Evolutionary conservation across 2,888 invertebrate species (phyloP).

Genomic region (Heliconius ismenius): DNA sequence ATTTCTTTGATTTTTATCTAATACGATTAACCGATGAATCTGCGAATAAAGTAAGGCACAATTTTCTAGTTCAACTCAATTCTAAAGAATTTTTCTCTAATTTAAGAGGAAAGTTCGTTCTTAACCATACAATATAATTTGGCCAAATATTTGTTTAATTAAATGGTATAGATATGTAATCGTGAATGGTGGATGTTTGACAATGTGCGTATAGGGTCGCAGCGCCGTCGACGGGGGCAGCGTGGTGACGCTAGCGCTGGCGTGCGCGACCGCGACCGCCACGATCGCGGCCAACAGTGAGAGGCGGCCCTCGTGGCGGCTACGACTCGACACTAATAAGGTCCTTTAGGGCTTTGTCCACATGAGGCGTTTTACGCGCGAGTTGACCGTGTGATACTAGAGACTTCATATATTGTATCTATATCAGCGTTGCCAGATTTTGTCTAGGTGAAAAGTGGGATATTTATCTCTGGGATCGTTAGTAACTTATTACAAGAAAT

Average conservation of each 20-base stretch:
- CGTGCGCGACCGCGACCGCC: constrained; percentile 72
- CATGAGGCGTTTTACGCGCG: not conserved
- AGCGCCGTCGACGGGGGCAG: constrained; percentile 57
- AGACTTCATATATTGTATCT: not conserved
- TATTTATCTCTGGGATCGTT: too few species aligned
- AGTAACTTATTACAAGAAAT: too few species aligned
- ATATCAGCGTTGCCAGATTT: too few species aligned
- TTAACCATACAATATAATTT: not conserved
- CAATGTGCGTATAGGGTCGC: constrained; percentile 55
- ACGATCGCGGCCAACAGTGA: constrained; percentile 83
- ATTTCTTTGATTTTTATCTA: not conserved
- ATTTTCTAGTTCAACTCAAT: not conserved
- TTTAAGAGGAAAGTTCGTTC: too few species aligned
- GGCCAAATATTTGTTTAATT: not conserved
- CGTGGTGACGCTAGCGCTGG: constrained; percentile 68
- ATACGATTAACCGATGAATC: not conserved
- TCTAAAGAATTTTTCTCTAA: not conserved
- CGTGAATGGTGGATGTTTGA: constrained; percentile 20
- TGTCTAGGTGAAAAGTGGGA: too few species aligned
- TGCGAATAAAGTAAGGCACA: not conserved
- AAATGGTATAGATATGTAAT: not conserved
- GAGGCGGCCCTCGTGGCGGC: constrained; percentile 95
- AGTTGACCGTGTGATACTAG: not conserved
- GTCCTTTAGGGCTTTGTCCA: constrained; percentile 69
- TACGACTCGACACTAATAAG: constrained; percentile 94